Percentiles rank a stretch among this genome's conserved stretches.
Evolutionary conservation across 1,140 invertebrate genomes (phyloP).

Genomic region (Zeugodacus cucurbitae): DNA sequence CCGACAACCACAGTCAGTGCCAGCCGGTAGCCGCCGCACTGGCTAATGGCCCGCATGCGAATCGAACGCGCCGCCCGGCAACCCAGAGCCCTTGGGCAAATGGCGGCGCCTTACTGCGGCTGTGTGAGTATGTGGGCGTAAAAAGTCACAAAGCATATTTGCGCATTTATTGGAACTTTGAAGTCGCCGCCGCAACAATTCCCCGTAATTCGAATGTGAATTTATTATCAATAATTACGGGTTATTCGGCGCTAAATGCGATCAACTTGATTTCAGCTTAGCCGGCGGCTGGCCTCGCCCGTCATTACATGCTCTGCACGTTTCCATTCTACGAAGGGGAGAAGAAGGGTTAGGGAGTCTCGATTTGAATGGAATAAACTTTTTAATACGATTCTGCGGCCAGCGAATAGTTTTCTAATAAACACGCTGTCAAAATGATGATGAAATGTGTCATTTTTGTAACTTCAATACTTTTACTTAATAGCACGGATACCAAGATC

Average conservation of each 20-base stretch:
- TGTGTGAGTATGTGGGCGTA: neutral
- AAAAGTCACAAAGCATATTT: slow-evolving; percentile 20
- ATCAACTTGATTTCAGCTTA: neutral
- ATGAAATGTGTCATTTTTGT: neutral
- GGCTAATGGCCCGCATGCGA: neutral
- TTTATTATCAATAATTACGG: slow-evolving; percentile 23
- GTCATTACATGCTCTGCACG: neutral
- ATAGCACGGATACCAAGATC: neutral
- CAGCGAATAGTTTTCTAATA: slow-evolving; percentile 9
- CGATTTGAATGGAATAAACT: neutral
- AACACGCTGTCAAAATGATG: neutral
- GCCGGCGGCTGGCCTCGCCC: neutral
- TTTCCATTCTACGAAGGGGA: neutral
- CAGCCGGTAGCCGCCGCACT: neutral
- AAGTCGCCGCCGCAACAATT: slow-evolving; percentile 24
- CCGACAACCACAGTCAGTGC: neutral
- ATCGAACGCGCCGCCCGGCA: no score
- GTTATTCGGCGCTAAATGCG: neutral
- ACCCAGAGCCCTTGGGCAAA: neutral
- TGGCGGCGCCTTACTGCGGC: neutral
- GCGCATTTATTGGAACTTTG: neutral
- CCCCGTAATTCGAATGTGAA: slow-evolving; percentile 24
- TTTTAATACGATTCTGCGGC: neutral
- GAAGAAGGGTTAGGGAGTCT: neutral
- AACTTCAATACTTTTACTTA: neutral